Evolutionary conservation across 2,797 vertebrate species (phyloP).

Genomic region (Chrysocyon brachyurus): DNA sequence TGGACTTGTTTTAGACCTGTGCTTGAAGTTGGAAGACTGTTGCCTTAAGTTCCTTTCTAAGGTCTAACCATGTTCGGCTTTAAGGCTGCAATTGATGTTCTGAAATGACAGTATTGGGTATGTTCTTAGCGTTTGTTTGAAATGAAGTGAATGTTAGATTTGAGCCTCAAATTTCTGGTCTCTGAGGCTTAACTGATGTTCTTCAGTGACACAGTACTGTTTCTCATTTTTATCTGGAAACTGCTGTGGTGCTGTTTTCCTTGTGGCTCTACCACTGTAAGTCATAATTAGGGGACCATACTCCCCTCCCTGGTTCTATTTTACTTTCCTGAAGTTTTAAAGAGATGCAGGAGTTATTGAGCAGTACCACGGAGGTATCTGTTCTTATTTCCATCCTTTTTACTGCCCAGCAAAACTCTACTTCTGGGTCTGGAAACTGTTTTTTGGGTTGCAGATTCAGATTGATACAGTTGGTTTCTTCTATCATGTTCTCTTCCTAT

Average conservation of each 20-base stretch:
- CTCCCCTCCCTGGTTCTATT: neutral
- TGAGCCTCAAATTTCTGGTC: neutral
- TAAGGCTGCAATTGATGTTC: neutral
- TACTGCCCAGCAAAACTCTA: neutral
- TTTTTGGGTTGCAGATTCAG: neutral
- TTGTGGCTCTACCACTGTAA: neutral
- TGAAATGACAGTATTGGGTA: neutral
- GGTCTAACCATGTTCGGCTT: neutral
- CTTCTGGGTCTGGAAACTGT: neutral
- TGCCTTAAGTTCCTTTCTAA: neutral
- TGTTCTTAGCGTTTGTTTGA: neutral
- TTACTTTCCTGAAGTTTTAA: neutral
- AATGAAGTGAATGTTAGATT: neutral
- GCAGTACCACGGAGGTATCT: neutral
- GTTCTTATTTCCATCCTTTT: neutral
- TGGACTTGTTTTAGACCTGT: neutral
- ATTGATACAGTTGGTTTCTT: neutral
- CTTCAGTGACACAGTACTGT: neutral
- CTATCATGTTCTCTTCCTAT: neutral
- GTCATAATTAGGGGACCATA: neutral
- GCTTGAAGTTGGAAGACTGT: constrained; percentile 8
- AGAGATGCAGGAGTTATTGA: neutral
- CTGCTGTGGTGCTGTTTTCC: neutral
- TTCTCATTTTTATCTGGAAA: neutral
- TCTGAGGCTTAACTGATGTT: neutral